Evolutionary conservation across 2,113 vertebrate genomes (phyloP).

Genomic region (Gobius niger): DNA sequence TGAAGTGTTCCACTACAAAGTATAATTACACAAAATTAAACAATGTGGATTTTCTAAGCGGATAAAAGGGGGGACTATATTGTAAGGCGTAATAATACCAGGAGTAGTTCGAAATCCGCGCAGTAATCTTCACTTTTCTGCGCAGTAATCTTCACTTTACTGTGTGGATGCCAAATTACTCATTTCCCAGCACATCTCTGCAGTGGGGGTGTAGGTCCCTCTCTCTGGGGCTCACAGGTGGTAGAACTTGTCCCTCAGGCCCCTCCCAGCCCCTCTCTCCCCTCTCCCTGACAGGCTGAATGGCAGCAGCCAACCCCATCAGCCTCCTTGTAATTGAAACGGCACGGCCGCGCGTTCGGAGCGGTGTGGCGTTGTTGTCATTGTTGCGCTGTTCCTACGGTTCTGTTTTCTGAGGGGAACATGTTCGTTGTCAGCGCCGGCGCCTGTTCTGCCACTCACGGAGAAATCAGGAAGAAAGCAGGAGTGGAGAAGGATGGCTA

Average conservation of each 20-base stretch:
- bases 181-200: not conserved
- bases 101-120: too few relatives aligned
- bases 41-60: too few relatives aligned
- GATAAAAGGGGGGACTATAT: too few relatives aligned
- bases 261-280: slow-evolving; percentile 29
- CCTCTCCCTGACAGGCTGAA: slow-evolving; percentile 47
- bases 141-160: too few relatives aligned
- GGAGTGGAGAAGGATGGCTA: not conserved
- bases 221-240: slow-evolving; percentile 17
- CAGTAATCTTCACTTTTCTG: too few relatives aligned
- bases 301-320: slow-evolving; percentile 53
- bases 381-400: slow-evolving; percentile 48
- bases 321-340: slow-evolving; percentile 69
- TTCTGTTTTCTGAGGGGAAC: slow-evolving; percentile 57
- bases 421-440: slow-evolving; percentile 50
- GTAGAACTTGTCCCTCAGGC: slow-evolving; percentile 35
- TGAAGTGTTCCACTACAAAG: too few relatives aligned
- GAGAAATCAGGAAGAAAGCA: not conserved
- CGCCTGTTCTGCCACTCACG: slow-evolving; percentile 63
- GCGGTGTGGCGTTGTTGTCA: slow-evolving; percentile 45
- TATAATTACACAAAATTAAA: too few relatives aligned
- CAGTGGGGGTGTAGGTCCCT: not conserved
- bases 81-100: too few relatives aligned
- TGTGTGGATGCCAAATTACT: too few relatives aligned
- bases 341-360: slow-evolving; percentile 47